Evolutionary conservation across 2,797 vertebrate genomes (phyloP).

Genomic region (Sternarchorhynchus goeldii): DNA sequence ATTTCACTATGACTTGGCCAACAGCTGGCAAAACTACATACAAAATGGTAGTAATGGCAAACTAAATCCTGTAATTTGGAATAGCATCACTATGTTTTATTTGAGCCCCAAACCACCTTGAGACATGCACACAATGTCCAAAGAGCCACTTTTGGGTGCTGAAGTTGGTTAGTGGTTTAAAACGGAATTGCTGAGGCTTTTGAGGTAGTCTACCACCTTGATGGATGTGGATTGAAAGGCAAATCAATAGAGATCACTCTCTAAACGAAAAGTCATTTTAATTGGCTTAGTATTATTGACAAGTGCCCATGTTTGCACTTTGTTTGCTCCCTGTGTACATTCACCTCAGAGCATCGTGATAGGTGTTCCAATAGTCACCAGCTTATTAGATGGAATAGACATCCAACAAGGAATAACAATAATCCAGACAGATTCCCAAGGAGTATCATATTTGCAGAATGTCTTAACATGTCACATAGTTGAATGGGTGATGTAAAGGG

Average conservation of each 20-base stretch:
- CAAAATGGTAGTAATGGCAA: constrained; percentile 57
- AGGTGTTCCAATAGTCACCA: constrained; percentile 59
- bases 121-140: constrained; percentile 43
- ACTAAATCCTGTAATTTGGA: constrained; percentile 43
- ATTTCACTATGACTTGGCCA: neutral
- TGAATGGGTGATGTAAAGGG: no score
- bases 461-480: no score
- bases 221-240: constrained; percentile 72
- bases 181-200: constrained; percentile 52
- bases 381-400: constrained; percentile 58
- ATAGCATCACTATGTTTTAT: constrained; percentile 20
- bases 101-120: constrained; percentile 43
- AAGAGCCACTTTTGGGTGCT: constrained; percentile 44
- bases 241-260: constrained; percentile 77
- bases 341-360: constrained; percentile 44
- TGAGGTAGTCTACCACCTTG: constrained; percentile 59
- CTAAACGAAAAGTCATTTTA: constrained; percentile 79
- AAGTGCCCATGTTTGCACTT: constrained; percentile 57
- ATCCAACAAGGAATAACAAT: constrained; percentile 60
- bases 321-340: constrained; percentile 54
- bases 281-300: constrained; percentile 76
- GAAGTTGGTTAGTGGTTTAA: constrained; percentile 53
- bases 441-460: neutral
- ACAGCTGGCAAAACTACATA: neutral
- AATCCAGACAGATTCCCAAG: constrained; percentile 52